phyloP scores from a whole-genome alignment of 2,797 vertebrate species.

The Poeciliopsis turneri region DNA sequence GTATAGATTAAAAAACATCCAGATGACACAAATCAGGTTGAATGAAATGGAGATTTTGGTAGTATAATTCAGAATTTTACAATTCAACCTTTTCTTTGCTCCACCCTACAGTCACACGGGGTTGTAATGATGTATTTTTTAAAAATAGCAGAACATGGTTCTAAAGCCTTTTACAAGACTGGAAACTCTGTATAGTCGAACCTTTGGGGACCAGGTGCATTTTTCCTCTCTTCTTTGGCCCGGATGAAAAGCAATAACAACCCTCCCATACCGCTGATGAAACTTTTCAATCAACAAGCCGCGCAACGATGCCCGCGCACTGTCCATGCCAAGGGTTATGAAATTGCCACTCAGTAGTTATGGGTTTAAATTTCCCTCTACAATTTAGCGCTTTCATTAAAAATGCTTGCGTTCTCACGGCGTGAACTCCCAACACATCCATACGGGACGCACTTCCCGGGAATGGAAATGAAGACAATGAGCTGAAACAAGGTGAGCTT shows the following conservation, averaged over 20 bases:
- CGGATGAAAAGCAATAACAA: conserved; percentile 31
- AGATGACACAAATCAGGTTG: background rate
- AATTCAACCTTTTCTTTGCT: background rate
- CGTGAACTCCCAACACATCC: conserved; percentile 39
- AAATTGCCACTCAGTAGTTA: conserved; percentile 60
- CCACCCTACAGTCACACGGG: background rate
- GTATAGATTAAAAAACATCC: background rate
- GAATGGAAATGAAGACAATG: conserved; percentile 7
- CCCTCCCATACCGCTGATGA: conserved; percentile 58
- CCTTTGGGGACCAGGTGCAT: conserved; percentile 15
- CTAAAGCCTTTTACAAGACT: conserved; percentile 12
- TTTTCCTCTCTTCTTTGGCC: conserved; percentile 25
- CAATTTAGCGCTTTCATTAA: conserved; percentile 64
- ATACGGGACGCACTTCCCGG: conserved; percentile 14
- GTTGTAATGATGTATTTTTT: background rate
- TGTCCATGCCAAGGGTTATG: conserved; percentile 57
- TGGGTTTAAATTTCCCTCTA: conserved; percentile 57
- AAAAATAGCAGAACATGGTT: background rate
- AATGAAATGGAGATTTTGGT: background rate
- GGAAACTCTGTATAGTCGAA: conserved; percentile 7
- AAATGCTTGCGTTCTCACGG: conserved; percentile 23
- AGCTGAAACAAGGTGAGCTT: conserved; percentile 24
- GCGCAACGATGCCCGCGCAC: conserved; percentile 21
- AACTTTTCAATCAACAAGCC: conserved; percentile 59
- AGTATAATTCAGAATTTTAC: background rate